A percentile compares a stretch with the other conserved stretches of the same genome.
phyloP scores from a whole-genome alignment of 2,888 invertebrate species.

The Liodrosophila aerea region DNA sequence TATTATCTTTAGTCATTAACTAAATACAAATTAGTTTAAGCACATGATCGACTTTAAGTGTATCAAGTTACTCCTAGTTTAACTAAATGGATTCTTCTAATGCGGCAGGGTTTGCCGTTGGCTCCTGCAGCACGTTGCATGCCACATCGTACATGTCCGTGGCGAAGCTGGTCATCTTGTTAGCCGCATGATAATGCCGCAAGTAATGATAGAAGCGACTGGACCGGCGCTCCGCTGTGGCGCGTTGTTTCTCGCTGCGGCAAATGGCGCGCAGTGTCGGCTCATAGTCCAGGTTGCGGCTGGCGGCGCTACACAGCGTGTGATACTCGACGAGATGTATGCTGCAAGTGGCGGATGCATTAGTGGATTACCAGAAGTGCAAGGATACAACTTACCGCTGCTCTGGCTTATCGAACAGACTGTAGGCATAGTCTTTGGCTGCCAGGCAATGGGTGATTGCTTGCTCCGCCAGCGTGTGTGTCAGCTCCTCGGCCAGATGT shows the following conservation, averaged over 20 bases:
- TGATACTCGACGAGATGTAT: constrained; percentile 83
- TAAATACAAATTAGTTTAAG: constrained; percentile 28
- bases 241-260: constrained; percentile 86
- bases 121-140: constrained; percentile 70
- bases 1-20: constrained; percentile 24
- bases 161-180: constrained; percentile 83
- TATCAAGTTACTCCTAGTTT: constrained; percentile 22
- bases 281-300: constrained; percentile 87
- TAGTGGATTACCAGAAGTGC: too few species aligned
- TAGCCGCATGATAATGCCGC: constrained; percentile 83
- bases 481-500: constrained; percentile 73
- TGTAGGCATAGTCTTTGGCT: constrained; percentile 76
- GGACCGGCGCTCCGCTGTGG: constrained; percentile 85
- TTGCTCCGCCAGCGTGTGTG: constrained; percentile 77
- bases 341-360: constrained; percentile 79
- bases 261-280: constrained; percentile 87
- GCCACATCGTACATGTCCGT: constrained; percentile 84
- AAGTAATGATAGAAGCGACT: constrained; percentile 91
- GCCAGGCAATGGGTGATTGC: constrained; percentile 74
- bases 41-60: constrained; percentile 51
- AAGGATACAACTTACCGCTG: constrained; percentile 72
- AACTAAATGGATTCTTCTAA: constrained; percentile 5
- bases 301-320: constrained; percentile 84
- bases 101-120: background rate
- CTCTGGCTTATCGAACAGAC: constrained; percentile 73